Evolutionary conservation across 2,113 vertebrate species (phyloP).

Genomic region (Nothoprocta perdicaria): DNA sequence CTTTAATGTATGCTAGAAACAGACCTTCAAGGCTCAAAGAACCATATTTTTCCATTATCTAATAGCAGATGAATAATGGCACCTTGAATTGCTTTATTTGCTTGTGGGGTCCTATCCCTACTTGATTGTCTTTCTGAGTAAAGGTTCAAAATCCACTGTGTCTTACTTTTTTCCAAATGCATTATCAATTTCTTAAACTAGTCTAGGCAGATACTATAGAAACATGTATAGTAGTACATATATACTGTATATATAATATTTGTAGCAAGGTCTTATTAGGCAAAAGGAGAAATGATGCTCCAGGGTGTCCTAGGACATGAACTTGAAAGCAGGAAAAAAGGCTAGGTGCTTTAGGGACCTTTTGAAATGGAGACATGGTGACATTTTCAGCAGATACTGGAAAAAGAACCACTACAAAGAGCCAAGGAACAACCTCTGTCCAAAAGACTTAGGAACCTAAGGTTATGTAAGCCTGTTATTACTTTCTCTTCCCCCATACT

Average conservation of each 20-base stretch:
- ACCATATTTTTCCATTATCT: background rate
- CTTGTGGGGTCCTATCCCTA: background rate
- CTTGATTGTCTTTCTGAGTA: background rate
- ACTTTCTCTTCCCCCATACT: background rate
- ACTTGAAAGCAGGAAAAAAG: background rate
- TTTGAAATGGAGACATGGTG: background rate
- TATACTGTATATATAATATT: background rate
- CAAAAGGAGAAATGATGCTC: background rate
- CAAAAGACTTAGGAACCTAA: background rate
- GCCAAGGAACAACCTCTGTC: background rate
- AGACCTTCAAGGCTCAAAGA: background rate
- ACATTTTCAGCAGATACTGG: background rate
- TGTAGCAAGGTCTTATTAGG: background rate
- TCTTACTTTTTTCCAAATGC: background rate
- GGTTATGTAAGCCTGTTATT: constrained; percentile 27
- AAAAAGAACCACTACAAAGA: background rate
- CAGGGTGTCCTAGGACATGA: background rate
- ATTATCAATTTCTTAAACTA: background rate
- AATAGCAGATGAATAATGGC: background rate
- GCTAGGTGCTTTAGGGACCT: background rate
- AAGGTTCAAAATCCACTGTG: background rate
- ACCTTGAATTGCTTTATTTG: background rate
- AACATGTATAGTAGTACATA: background rate
- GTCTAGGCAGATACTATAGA: background rate
- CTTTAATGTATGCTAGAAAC: background rate